Evolutionary conservation across 2,113 vertebrate species (phyloP).

Genomic region (Nesogale talazaci): DNA sequence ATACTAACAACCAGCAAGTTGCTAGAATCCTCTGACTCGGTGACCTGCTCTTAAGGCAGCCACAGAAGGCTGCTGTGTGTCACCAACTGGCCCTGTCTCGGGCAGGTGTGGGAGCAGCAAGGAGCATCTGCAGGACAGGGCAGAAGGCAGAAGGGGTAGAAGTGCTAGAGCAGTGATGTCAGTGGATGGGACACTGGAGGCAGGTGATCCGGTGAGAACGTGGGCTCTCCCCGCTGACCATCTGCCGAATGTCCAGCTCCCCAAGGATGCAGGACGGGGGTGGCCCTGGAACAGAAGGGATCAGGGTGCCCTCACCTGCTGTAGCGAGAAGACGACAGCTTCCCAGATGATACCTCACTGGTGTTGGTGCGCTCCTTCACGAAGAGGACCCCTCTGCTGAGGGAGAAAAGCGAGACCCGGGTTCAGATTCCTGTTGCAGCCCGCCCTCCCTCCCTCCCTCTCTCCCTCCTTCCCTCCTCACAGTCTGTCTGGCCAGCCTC

Average conservation of each 20-base stretch:
- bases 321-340: not conserved
- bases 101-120: not conserved
- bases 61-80: too few species aligned
- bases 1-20: too few species aligned
- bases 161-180: too few species aligned
- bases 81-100: too few species aligned
- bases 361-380: conserved; percentile 62
- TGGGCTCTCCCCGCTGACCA: not conserved
- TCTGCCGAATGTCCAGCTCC: too few species aligned
- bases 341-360: conserved; percentile 46
- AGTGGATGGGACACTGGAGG: too few species aligned
- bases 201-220: not conserved
- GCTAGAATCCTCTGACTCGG: too few species aligned
- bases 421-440: too few species aligned
- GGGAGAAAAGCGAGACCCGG: not conserved
- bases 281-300: not conserved
- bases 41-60: too few species aligned
- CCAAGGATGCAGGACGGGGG: not conserved
- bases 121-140: not conserved
- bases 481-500: not conserved
- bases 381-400: conserved; percentile 72
- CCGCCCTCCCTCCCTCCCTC: too few species aligned
- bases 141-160: too few species aligned
- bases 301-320: conserved; percentile 48
- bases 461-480: too few species aligned